Evolutionary conservation across 1,140 invertebrate genomes (phyloP), one percentile per base, ranked within the genome.

Genomic region (Doryteuthis pealeii): DNA sequence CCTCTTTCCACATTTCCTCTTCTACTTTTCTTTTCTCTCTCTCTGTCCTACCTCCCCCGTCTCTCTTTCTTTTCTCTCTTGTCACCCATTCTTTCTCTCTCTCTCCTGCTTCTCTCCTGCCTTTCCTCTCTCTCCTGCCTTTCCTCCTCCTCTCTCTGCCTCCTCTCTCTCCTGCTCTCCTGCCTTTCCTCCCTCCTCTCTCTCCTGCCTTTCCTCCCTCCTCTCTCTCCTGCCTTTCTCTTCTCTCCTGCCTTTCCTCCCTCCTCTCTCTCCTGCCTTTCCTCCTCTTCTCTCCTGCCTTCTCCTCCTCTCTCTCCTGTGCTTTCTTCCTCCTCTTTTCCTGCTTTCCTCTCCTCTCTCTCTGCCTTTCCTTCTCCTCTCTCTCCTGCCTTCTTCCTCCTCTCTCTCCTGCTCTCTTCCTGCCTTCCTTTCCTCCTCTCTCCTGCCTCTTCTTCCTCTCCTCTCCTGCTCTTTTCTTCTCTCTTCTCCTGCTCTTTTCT

Each of bases 331-430:
- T n/a, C n/a, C n/a, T n/a, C n/a, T n/a, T n/a, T n/a, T n/a, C n/a
- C n/a, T n/a, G n/a, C n/a, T n/a, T n/a, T n/a, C n/a, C n/a, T 1
- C 22, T 22, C 22, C 45, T 49, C 1, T 49, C 45, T 49, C 45
- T 1, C 45, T 49, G 12, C 1, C 45, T 49, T 22, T 49, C 45
- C 1, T 22, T 1, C 45, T 22, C 45, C 45, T 49, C 45, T 49
- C 45, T 49, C 45, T 49, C 45, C 22, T 22, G 8, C 45, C 45
- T 49, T 22, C 22, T 22, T 49, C 45, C 22, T 22, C 22, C 45
- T 49, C 45, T 49, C 45, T 49, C 45, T 49, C 45, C 54, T 54
- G 31, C 49, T 74, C 28, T 69, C n/a, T n/a, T n/a, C n/a, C n/a
- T n/a, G n/a, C n/a, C n/a, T n/a, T n/a, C n/a, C n/a, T n/a, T n/a